A percentile compares a stretch with the other conserved stretches of the same genome.
Evolutionary conservation across 2,797 vertebrate species (phyloP).

Genomic region (Iguana delicatissima): DNA sequence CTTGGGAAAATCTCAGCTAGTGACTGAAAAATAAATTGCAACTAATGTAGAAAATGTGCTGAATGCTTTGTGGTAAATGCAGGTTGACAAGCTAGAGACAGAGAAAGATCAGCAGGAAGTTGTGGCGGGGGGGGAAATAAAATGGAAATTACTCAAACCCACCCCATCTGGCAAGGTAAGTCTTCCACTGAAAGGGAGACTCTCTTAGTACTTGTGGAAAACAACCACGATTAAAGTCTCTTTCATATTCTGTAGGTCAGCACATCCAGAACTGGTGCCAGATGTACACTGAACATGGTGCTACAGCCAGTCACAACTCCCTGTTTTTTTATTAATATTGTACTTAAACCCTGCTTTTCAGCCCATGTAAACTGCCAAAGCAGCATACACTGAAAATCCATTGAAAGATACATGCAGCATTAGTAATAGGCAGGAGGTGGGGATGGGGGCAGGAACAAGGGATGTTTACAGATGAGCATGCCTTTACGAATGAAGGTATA

Average conservation of each 20-base stretch:
- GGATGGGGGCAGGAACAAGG: background rate
- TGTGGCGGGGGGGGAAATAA: background rate
- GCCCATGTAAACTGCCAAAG: background rate
- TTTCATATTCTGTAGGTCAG: background rate
- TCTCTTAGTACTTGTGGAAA: background rate
- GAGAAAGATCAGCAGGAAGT: background rate
- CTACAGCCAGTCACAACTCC: background rate
- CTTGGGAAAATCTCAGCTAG: constrained; percentile 22
- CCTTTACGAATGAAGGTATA: background rate
- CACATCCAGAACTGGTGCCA: background rate
- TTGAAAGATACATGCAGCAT: background rate
- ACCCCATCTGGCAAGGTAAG: background rate
- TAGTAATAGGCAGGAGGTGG: background rate
- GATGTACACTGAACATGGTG: too few relatives aligned
- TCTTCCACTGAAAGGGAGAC: background rate
- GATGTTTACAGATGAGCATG: background rate
- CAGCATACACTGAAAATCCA: background rate
- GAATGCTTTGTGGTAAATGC: constrained; percentile 5
- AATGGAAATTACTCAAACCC: background rate
- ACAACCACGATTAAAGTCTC: background rate
- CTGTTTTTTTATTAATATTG: background rate
- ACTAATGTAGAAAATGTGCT: background rate
- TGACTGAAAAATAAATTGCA: constrained; percentile 36
- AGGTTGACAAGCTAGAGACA: constrained; percentile 18
- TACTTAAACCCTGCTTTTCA: constrained; percentile 1